Evolutionary conservation across 2,888 invertebrate species (phyloP), one percentile per base, ranked within the genome.

Genomic region (Polymixis flavicincta): DNA sequence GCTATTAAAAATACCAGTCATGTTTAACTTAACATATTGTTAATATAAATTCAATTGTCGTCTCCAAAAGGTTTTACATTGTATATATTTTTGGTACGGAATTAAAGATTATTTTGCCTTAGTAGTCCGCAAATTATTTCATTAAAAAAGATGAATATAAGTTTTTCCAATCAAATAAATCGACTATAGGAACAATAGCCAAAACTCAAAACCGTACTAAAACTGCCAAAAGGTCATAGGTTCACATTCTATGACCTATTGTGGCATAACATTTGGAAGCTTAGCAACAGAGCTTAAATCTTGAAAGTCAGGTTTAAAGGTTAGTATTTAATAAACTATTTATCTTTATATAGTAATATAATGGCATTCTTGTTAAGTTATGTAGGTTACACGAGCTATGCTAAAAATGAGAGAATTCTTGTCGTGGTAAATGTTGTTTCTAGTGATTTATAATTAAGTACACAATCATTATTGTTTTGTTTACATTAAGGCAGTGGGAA

Each of bases 251-350:
- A 59, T 68, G 77, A 76, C 82, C 70, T 76, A 74, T 82, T 80
- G 81, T 71, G 68, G 32, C 50, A 63, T 65, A 75, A 63, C 65
- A 76, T 76, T 76, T 66, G 48, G 19, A 60, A 9, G 2, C 82
- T 32, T 72, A 69, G 71, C 63, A 76, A 85, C 83, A 69, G 42
- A 17, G 25, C 22, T 59, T 72, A 17, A 14, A 45, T 28, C n/a
- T 69, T 72, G 48, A 69, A 84, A 75, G 81, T 72, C 69, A 66
- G 67, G 50, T 32, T 42, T 64, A 80, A 84, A 82, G 75, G 81
- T 82, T 76, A 61, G 0, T 63, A 74, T 68, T 60, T 45, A 79
- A 75, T 71, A 54, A 37, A 55, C 11, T 5, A 77, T 78, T 65
- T 69, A 55, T 63, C 17, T 57, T 32, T 42, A 48, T 22, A 57